These are phyloP conservation scores for Caenorhabditis afra DNA, from an alignment of 2,888 invertebrate genomes.

Conservation along the genomic window DNA sequence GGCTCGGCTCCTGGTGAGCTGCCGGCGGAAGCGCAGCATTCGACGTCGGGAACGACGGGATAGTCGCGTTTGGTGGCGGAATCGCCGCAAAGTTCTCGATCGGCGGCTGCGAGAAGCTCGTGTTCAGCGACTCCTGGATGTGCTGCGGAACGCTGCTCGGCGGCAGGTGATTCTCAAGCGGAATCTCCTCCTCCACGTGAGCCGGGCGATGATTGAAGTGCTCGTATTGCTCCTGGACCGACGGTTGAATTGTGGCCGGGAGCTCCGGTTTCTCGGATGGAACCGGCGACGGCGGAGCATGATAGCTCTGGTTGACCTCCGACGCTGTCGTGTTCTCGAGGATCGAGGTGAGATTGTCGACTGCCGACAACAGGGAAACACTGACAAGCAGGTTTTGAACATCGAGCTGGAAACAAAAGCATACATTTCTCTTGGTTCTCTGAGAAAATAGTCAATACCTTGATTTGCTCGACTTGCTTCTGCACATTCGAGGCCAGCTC, in stretches of 20 bases:
- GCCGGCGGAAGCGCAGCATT: constrained; percentile 62
- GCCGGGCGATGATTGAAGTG: constrained; percentile 45
- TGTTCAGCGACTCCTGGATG: constrained; percentile 23
- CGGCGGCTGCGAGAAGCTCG: constrained; percentile 46
- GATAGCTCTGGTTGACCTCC: constrained; percentile 22
- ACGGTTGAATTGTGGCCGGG: constrained; percentile 75
- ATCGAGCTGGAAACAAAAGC: constrained; percentile 41
- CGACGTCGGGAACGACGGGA: constrained; percentile 69
- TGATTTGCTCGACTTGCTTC: constrained; percentile 49
- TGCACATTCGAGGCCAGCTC: constrained; percentile 32
- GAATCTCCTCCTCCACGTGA: constrained; percentile 60
- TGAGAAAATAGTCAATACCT: constrained; percentile 26
- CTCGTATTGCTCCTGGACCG: constrained; percentile 71
- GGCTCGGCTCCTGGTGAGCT: constrained; percentile 22
- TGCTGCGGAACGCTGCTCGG: neutral
- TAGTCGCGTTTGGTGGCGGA: constrained; percentile 59
- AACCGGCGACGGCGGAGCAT: constrained; percentile 63
- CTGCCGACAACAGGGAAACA: constrained; percentile 16
- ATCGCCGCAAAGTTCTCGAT: constrained; percentile 37
- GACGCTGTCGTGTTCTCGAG: neutral
- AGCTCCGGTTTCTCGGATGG: constrained; percentile 65
- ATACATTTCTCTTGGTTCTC: too few relatives aligned
- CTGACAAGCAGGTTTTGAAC: constrained; percentile 31
- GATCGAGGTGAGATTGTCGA: constrained; percentile 35
- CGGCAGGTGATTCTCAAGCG: constrained; percentile 28